A percentile compares a stretch with the other conserved stretches of the same genome.
Evolutionary conservation across 2,888 invertebrate species (phyloP).

Genomic region (Chymomyza caudatula): DNA sequence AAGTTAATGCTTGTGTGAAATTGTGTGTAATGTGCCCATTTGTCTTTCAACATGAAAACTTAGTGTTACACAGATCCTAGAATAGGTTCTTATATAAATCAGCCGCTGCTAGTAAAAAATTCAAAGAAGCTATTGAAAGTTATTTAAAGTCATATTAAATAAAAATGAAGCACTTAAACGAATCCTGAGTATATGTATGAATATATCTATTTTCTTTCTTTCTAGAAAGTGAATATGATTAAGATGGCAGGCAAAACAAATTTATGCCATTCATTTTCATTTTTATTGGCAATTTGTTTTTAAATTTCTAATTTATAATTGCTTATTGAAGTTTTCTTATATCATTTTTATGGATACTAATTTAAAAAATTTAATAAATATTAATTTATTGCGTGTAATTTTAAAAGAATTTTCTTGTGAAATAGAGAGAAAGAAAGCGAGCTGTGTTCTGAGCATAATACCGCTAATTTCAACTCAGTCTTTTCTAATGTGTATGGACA

Average conservation of each 20-base stretch:
- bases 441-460: no score
- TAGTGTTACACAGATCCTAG: background rate
- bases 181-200: no score
- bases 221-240: background rate
- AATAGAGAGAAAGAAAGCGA: no score
- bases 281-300: background rate
- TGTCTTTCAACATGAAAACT: slow-evolving; percentile 12
- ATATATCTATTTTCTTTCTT: background rate
- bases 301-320: background rate
- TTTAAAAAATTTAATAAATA: background rate
- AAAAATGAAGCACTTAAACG: background rate
- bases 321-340: background rate
- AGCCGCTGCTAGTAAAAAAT: background rate
- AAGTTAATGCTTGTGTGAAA: slow-evolving; percentile 16
- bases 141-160: background rate
- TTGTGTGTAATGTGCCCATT: slow-evolving; percentile 38
- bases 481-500: no score
- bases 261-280: background rate
- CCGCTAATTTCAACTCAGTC: no score
- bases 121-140: background rate
- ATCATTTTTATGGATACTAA: background rate
- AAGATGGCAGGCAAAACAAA: background rate
- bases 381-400: background rate
- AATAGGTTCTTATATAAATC: background rate
- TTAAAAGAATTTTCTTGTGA: no score